Evolutionary conservation across 2,113 vertebrate species (phyloP), one percentile per base, ranked within the genome.

Genomic region (Herpetotheres cachinnans): DNA sequence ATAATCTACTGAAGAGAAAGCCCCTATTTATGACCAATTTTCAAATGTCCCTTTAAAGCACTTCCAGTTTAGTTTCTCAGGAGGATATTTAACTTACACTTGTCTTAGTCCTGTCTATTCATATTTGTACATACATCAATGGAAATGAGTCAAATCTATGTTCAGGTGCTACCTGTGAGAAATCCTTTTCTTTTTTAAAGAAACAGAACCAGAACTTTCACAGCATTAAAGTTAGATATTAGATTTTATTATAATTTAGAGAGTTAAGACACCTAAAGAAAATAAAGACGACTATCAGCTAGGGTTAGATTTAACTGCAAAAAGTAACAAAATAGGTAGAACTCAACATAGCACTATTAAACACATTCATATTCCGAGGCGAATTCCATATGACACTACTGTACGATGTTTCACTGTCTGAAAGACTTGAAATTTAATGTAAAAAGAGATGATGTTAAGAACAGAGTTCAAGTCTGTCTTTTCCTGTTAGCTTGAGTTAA

Each of bases 401-500:
- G 9, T 21, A 54, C 47, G 58, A 76, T 47, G 11, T 63, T 52
- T 56, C 36, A 67, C 6, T 76, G 16, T 47, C 36, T 74, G 36
- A 40, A 69, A 67, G 71, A 55, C 18, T 44, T 44, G 40, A 54
- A 82, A 90, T 76, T 70, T 44, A 44, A 80, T 46, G 34, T 61
- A 21, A 18, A 32, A 84, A 73, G n/a, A 83, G 32, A 63, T 18
- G 80, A 61, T 22, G 49, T 71, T 85, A 58, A 65, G 19, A 61
- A 93, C 36, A 36, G 69, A 47, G 34, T 42, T 91, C 89, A 85
- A 90, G 67, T 69, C 69, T 91, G 40, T 52, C 65, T 91, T 49
- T 93, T 94, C 96, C 94, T 98, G 85, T 96, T 97, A 86, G 73
- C 61, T 38, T 96, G 95, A 94, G 84, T 89, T 95, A 96, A 96